phyloP scores from a whole-genome alignment of 2,888 invertebrate genomes.

The Tetropium fuscum region DNA sequence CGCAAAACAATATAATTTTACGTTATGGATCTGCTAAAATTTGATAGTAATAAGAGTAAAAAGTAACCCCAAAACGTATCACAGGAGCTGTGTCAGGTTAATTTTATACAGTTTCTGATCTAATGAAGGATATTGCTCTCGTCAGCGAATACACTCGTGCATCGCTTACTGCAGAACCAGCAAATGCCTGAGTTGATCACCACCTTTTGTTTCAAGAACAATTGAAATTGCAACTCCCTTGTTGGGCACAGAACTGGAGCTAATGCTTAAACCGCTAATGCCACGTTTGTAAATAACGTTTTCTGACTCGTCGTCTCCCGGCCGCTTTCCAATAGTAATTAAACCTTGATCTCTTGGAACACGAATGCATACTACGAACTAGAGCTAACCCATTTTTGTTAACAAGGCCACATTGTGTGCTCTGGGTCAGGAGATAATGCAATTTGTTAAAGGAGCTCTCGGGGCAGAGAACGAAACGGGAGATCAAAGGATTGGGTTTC shows the following conservation, averaged over 20 bases:
- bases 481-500: constrained; percentile 31
- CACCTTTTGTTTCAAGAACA: constrained; percentile 44
- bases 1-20: too few relatives aligned
- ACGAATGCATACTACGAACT: constrained; percentile 5
- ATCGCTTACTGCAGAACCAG: not conserved
- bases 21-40: too few relatives aligned
- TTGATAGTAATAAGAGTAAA: too few relatives aligned
- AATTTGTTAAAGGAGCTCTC: constrained; percentile 6
- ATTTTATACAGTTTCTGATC: not conserved
- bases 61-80: too few relatives aligned
- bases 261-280: constrained; percentile 33
- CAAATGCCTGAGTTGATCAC: constrained; percentile 39
- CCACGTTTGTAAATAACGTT: constrained; percentile 36
- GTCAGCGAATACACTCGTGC: not conserved
- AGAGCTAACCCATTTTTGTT: constrained; percentile 26
- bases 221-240: constrained; percentile 40
- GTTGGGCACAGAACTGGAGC: constrained; percentile 24
- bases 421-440: constrained; percentile 33
- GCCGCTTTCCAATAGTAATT: constrained; percentile 38
- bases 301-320: constrained; percentile 28
- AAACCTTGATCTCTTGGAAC: constrained; percentile 2
- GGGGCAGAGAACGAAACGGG: constrained; percentile 2
- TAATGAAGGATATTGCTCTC: not conserved
- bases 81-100: too few relatives aligned
- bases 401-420: constrained; percentile 33